Conservation (phyloP, 2,113 vertebrate species). For the Tyto alba region DNA sequence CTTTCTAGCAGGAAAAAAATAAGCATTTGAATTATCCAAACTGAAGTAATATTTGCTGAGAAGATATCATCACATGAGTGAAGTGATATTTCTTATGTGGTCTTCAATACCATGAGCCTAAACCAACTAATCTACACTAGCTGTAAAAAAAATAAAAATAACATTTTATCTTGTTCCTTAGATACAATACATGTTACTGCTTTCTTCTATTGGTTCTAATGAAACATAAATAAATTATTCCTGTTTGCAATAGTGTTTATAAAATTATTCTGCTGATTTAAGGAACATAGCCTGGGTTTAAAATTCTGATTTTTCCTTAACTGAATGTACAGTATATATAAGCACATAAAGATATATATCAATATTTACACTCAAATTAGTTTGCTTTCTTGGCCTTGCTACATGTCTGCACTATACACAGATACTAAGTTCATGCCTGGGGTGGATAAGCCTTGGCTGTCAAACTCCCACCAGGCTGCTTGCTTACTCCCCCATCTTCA, state of each 20-base stretch:
- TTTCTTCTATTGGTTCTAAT: background rate
- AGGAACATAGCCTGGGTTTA: background rate
- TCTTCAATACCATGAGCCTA: background rate
- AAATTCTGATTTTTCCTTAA: background rate
- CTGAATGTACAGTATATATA: background rate
- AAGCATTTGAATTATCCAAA: background rate
- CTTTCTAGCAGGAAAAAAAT: background rate
- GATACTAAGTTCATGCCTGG: background rate
- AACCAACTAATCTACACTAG: background rate
- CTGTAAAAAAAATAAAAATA: background rate
- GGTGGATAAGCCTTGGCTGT: background rate
- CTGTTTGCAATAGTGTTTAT: background rate
- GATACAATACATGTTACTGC: background rate
- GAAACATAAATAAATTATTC: background rate
- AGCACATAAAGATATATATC: background rate
- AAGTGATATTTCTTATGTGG: background rate
- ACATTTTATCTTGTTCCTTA: background rate
- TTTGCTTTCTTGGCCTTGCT: background rate
- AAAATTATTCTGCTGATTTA: background rate
- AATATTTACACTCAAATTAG: background rate
- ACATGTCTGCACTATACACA: background rate
- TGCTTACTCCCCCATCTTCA: background rate
- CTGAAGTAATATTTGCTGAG: background rate
- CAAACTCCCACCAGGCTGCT: background rate
- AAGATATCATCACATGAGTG: background rate